Conservation (phyloP, 1,140 invertebrate species). For the Dufourea novaeangliae region DNA sequence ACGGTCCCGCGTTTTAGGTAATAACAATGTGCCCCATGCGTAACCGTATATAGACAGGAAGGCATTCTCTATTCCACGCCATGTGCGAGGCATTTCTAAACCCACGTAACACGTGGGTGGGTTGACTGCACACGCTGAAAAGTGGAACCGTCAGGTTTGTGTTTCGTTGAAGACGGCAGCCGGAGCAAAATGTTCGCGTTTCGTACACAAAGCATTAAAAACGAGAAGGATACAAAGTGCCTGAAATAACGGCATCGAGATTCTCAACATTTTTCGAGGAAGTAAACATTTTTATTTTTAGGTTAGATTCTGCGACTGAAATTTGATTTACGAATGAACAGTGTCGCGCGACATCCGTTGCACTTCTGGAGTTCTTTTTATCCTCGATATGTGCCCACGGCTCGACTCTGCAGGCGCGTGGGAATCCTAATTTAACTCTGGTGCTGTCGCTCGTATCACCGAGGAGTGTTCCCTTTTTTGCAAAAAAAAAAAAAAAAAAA, state of each 20-base stretch:
- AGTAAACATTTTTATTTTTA: not conserved
- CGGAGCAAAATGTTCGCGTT: conserved; percentile 14
- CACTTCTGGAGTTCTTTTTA: not conserved
- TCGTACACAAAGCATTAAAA: not conserved
- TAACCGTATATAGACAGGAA: conserved; percentile 17
- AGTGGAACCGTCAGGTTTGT: conserved; percentile 6
- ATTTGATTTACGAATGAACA: not conserved
- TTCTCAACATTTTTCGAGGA: not conserved
- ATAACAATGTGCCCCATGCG: not conserved
- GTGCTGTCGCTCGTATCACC: not conserved
- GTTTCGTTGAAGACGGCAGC: conserved; percentile 25
- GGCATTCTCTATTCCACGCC: not conserved
- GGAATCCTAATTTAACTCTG: not conserved
- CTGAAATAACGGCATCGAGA: not conserved
- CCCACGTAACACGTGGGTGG: conserved; percentile 46
- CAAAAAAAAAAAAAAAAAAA: not conserved
- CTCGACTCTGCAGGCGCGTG: not conserved
- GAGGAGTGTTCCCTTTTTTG: not conserved
- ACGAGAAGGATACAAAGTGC: not conserved
- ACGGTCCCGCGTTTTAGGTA: not conserved
- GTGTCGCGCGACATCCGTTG: too few relatives aligned
- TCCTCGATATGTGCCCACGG: not conserved
- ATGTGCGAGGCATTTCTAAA: conserved; percentile 17
- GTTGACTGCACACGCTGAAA: conserved; percentile 16
- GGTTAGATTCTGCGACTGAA: not conserved